Percentiles rank a stretch among this genome's conserved stretches.
Evolutionary conservation across 1,140 invertebrate species (phyloP).

Genomic region (Plutomurus gul): DNA sequence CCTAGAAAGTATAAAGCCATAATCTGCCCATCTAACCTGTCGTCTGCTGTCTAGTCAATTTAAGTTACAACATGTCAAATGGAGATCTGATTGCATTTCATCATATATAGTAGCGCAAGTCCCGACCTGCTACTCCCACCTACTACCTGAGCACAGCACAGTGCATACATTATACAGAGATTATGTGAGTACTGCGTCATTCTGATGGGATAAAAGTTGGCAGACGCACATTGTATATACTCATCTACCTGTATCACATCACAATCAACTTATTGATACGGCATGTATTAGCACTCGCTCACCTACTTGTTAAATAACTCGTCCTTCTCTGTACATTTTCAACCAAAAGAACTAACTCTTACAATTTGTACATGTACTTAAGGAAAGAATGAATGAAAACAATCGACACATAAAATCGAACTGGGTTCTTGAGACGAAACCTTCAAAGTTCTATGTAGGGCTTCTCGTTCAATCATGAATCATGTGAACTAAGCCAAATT

Average conservation of each 20-base stretch:
- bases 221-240: no score
- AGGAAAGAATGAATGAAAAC: no score
- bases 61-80: neutral
- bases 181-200: neutral
- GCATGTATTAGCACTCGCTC: neutral
- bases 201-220: no score
- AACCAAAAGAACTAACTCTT: neutral
- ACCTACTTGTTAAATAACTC: neutral
- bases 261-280: neutral
- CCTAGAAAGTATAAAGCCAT: neutral
- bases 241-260: neutral
- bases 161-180: no score
- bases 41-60: no score
- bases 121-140: neutral
- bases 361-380: no score
- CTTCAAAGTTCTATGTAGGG: conserved; percentile 9
- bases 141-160: neutral
- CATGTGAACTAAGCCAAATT: conserved; percentile 12
- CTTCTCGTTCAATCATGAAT: conserved; percentile 10
- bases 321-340: conserved; percentile 12
- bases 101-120: no score
- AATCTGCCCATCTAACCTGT: neutral
- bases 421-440: neutral
- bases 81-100: neutral
- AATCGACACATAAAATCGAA: neutral